Percentiles rank a stretch among this genome's conserved stretches.
Evolutionary conservation across 2,888 invertebrate species (phyloP).

Genomic region (Xestia c-nigrum): DNA sequence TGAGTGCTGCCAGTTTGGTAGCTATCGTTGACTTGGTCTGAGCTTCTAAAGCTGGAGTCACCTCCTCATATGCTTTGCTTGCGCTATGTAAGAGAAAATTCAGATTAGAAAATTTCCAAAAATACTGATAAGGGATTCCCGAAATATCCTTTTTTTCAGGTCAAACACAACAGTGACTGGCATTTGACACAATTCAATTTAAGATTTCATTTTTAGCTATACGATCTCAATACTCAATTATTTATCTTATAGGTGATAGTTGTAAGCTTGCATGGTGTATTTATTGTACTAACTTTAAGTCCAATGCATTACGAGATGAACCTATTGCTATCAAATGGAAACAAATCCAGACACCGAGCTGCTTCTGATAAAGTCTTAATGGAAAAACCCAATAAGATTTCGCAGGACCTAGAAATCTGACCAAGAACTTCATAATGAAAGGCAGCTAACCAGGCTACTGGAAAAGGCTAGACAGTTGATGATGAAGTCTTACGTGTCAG

Average conservation of each 20-base stretch:
- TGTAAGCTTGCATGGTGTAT: background rate
- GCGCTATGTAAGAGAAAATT: conserved; percentile 68
- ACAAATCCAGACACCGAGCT: background rate
- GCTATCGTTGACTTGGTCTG: conserved; percentile 85
- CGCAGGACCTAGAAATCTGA: background rate
- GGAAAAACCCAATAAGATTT: background rate
- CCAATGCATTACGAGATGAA: background rate
- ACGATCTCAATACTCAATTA: background rate
- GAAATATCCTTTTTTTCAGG: background rate
- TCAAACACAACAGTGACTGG: background rate
- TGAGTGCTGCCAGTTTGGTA: conserved; percentile 85
- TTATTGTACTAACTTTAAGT: background rate
- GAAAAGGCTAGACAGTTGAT: background rate
- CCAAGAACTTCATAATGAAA: background rate
- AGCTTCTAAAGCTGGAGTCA: conserved; percentile 78
- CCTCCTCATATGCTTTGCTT: conserved; percentile 87
- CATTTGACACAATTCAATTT: background rate
- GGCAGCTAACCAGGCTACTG: background rate
- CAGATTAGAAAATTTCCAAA: background rate
- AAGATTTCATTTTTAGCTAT: background rate
- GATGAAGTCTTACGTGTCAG: conserved; percentile 77
- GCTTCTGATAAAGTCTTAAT: background rate
- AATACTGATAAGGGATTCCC: too few species aligned
- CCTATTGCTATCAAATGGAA: background rate
- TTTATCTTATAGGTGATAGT: background rate